Percentiles rank a stretch among this genome's conserved stretches.
phyloP scores from a whole-genome alignment of 2,888 invertebrate species.

The Heliconius ethilla region DNA sequence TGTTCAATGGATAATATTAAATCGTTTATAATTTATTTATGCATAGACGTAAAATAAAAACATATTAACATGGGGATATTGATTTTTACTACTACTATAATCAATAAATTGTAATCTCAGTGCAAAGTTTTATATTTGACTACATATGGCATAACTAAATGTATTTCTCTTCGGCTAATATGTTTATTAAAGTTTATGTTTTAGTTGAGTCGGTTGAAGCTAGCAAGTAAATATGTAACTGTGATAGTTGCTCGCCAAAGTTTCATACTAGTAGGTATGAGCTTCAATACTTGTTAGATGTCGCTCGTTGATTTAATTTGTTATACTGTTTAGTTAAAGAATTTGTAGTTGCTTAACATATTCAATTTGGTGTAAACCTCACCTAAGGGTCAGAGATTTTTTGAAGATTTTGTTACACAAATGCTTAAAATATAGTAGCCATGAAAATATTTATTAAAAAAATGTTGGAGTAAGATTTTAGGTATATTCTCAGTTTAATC shows the following conservation, averaged over 20 bases:
- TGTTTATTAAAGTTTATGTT: conserved; percentile 26
- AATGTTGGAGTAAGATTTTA: background rate
- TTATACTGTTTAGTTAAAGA: conserved; percentile 6
- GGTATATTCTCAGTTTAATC: background rate
- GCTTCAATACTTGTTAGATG: conserved; percentile 21
- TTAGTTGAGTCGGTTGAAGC: conserved; percentile 26
- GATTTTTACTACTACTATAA: background rate
- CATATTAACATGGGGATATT: background rate
- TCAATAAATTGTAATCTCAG: background rate
- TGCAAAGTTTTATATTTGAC: conserved; percentile 4
- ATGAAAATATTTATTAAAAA: background rate
- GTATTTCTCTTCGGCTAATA: conserved; percentile 20
- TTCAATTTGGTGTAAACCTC: background rate
- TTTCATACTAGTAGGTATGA: conserved; percentile 17
- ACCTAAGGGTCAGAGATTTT: background rate
- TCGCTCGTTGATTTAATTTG: conserved; percentile 25
- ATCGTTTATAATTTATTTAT: too few relatives aligned
- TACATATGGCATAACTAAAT: conserved; percentile 13
- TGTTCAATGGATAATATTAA: too few relatives aligned
- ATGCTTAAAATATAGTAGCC: background rate
- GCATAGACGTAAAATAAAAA: too few relatives aligned
- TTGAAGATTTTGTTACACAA: background rate
- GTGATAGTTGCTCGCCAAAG: conserved; percentile 21
- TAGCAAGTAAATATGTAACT: conserved; percentile 23
- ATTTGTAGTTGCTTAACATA: background rate